Evolutionary conservation across 2,888 invertebrate species (phyloP).

Genomic region (Drosophila greeni): DNA sequence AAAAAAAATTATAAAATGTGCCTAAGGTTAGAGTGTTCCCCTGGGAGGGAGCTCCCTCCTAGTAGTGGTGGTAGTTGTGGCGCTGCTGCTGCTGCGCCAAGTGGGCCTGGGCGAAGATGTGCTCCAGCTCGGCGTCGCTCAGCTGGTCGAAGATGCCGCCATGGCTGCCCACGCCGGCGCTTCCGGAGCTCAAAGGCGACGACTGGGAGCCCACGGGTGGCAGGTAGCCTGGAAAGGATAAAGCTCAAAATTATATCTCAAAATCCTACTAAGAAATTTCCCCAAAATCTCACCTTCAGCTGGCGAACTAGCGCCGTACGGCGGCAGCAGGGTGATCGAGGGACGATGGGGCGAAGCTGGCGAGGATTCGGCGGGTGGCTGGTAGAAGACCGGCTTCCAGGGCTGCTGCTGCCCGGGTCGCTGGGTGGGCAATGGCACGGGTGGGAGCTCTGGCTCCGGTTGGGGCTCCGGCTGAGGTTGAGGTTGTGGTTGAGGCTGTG

Average conservation of each 20-base stretch:
- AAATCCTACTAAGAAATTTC: too few species aligned
- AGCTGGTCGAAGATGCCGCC: constrained; percentile 69
- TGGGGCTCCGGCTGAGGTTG: constrained; percentile 29
- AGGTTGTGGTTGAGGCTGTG: constrained; percentile 23
- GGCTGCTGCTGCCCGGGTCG: constrained; percentile 55
- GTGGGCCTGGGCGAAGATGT: constrained; percentile 74
- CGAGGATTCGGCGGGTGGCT: constrained; percentile 49
- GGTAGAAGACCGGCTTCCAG: constrained; percentile 69
- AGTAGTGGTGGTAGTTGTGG: constrained; percentile 56
- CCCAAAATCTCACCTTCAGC: constrained; percentile 62
- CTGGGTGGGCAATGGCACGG: constrained; percentile 11
- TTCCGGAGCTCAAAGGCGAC: constrained; percentile 42
- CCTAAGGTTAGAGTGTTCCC: constrained; percentile 12
- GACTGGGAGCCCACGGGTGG: constrained; percentile 61
- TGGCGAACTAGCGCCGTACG: constrained; percentile 68
- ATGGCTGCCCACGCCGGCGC: constrained; percentile 39
- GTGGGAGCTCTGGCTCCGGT: constrained; percentile 27
- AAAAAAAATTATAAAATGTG: constrained; percentile 31
- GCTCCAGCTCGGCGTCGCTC: constrained; percentile 72
- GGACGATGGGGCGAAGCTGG: constrained; percentile 64
- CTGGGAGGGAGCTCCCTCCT: not conserved
- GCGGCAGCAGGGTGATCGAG: constrained; percentile 73
- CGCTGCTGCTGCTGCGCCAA: constrained; percentile 55
- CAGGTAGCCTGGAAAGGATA: constrained; percentile 62
- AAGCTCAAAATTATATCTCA: not conserved